Percentiles rank a stretch among this genome's conserved stretches.
Evolutionary conservation across 2,113 vertebrate species (phyloP).

Genomic region (Perca flavescens): DNA sequence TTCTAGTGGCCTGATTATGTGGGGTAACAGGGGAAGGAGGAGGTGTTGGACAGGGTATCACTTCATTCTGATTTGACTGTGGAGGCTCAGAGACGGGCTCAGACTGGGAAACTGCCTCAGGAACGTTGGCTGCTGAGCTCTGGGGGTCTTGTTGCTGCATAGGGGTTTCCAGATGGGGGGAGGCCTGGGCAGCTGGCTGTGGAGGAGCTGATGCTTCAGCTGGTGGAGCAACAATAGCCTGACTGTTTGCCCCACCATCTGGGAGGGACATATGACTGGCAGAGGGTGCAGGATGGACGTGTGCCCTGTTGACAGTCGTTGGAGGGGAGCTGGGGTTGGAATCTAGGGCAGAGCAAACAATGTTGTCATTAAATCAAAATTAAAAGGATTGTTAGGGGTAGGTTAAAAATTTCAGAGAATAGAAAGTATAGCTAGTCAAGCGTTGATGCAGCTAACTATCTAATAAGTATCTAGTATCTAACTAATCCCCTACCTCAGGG

Average conservation of each 20-base stretch:
- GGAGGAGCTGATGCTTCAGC: constrained; percentile 22
- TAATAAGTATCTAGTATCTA: too few relatives aligned
- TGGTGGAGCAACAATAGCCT: constrained; percentile 16
- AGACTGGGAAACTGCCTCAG: constrained; percentile 24
- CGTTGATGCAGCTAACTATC: too few relatives aligned
- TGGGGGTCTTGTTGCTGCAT: constrained; percentile 9
- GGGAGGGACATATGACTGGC: constrained; percentile 41
- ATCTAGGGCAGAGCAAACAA: constrained; percentile 54
- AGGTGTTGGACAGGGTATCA: constrained; percentile 49
- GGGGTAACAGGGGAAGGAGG: constrained; percentile 48
- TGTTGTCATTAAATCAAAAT: neutral
- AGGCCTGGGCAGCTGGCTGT: constrained; percentile 22
- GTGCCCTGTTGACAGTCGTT: constrained; percentile 57
- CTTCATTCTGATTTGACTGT: constrained; percentile 9
- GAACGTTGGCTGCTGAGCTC: neutral
- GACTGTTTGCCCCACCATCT: constrained; percentile 24
- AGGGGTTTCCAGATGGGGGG: constrained; percentile 1
- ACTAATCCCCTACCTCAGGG: too few relatives aligned
- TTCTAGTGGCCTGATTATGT: neutral
- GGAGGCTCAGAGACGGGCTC: constrained; percentile 42
- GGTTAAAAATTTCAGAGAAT: too few relatives aligned
- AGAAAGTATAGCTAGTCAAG: too few relatives aligned
- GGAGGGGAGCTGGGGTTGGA: constrained; percentile 48
- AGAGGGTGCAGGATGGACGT: constrained; percentile 69
- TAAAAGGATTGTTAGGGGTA: too few relatives aligned